A percentile compares a stretch with the other conserved stretches of the same genome.
Evolutionary conservation across 2,113 vertebrate species (phyloP).

Genomic region (Terrapene triunguis): DNA sequence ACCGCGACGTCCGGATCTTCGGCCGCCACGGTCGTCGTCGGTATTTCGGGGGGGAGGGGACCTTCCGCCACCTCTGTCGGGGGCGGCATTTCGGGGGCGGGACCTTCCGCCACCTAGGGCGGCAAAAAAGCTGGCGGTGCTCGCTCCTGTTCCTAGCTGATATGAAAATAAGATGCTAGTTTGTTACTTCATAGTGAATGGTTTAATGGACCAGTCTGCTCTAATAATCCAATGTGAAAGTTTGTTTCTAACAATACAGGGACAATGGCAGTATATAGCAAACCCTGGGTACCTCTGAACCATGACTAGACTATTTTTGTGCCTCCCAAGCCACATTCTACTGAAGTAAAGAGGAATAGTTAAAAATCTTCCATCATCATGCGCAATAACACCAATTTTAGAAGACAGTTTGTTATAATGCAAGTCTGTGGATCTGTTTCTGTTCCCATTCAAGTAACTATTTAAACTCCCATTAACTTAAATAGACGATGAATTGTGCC

Average conservation of each 20-base stretch:
- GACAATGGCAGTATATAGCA: neutral
- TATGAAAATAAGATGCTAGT: constrained; percentile 36
- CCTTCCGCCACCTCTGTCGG: no score
- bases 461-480: neutral
- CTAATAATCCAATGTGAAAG: constrained; percentile 3
- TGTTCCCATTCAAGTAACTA: neutral
- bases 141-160: neutral
- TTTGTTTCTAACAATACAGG: constrained; percentile 23
- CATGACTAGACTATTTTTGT: neutral
- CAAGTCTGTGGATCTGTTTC: neutral
- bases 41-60: no score
- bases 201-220: neutral
- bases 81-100: no score
- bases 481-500: neutral
- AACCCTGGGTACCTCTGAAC: neutral
- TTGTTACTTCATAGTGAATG: neutral
- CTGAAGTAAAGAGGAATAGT: neutral
- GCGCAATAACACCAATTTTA: neutral
- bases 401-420: neutral
- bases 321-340: neutral
- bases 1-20: no score
- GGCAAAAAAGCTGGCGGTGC: no score
- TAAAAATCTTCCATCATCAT: neutral
- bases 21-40: no score
- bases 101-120: no score